These are phyloP conservation scores for Pyrocephalus nanus DNA, from an alignment of 2,797 vertebrate species.

Conservation along the genomic window DNA sequence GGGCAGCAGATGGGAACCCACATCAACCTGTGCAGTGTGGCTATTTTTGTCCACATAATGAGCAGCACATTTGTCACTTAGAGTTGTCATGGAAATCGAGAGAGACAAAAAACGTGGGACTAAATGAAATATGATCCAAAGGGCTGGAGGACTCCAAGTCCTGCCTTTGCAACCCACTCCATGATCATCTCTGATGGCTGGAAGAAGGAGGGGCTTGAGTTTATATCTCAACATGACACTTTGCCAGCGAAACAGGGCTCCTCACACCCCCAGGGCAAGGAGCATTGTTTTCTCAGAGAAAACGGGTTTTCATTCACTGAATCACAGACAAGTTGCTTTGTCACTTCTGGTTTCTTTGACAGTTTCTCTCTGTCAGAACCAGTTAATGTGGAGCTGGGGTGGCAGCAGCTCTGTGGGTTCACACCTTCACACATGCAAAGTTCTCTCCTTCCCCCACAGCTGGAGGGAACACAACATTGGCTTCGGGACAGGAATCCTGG, in stretches of 20 bases:
- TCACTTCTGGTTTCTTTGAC: neutral
- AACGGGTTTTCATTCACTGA: neutral
- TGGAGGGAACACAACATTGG: neutral
- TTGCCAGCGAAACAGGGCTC: neutral
- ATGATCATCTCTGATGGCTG: neutral
- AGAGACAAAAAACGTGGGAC: neutral
- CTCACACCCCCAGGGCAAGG: neutral
- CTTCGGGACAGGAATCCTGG: neutral
- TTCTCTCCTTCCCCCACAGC: neutral
- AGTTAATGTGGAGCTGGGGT: neutral
- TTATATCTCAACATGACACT: neutral
- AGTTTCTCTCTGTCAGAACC: neutral
- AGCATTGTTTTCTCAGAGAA: neutral
- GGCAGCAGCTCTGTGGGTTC: neutral
- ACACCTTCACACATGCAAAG: neutral
- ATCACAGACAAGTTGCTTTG: neutral
- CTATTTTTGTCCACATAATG: neutral
- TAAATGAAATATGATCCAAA: neutral
- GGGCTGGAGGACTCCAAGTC: neutral
- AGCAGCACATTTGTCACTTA: neutral
- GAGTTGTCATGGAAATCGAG: slow-evolving; percentile 46
- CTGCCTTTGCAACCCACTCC: neutral
- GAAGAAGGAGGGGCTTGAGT: neutral
- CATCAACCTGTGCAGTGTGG: neutral
- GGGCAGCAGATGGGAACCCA: neutral